Evolutionary conservation across 2,113 vertebrate species (phyloP), one percentile per base, ranked within the genome.

Genomic region (Alosa alosa): DNA sequence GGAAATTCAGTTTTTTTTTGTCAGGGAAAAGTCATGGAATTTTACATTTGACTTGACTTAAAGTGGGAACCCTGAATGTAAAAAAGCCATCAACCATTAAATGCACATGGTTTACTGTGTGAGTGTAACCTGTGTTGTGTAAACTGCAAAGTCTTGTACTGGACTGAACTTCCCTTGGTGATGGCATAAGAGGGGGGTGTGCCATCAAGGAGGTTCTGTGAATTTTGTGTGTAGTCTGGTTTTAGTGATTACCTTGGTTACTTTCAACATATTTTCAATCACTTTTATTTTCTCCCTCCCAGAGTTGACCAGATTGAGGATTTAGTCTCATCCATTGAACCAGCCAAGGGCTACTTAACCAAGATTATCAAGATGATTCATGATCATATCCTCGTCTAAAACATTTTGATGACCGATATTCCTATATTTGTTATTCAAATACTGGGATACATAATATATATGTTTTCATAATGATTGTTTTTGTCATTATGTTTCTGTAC

Each of bases 301-400:
- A 96, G 95, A 83, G 85, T 90, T 10, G 85, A 91, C 20, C 91
- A 94, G 87, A 90, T 96, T 25, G 88, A 94, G 49, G 90, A 92
- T 17, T 90, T 94, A 0, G 46, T 94, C 60, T 85, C 89, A 0
- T 93, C 90, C 0, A 86, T 93, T 78, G 87, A 57, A 87, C 93
- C 94, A 4, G 46, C n/a, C 57, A 93, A 84, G 50, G 92, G 93
- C 22, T 87, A 92, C 60, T 75, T 95, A 83, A 95, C 93, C 0
- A 91, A 89, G 83, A 92, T 93, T 5, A 49, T 95, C 72, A 94
- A 90, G 84, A 94, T 84, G 57, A 93, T 95, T 78, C 88, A 95
- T 45, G 52, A 90, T 0, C 78, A 83, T 72, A 85, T 95, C 1
- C 89, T 94, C 15, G 11, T 15, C 25, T 36, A 39, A 78, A 39